Base-by-base conservation (phyloP, 2,113 vertebrate genomes). In the Anthoscopus minutus region DNA sequence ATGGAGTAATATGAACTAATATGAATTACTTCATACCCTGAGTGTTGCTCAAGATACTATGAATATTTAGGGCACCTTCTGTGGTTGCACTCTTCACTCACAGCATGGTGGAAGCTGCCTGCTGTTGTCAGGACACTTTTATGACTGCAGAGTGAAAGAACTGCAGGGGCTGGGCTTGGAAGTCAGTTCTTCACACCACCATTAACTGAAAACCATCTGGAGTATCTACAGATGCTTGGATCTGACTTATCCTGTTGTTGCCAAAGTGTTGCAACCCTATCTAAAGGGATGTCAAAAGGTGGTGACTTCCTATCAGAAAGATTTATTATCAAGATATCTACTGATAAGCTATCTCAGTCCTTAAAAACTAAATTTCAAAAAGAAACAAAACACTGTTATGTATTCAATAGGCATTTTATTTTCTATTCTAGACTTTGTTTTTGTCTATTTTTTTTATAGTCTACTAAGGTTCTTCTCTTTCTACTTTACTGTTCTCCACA, bases 61-160 rank as follows among this genome's bases (percentile, higher is more conserved):
- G 73, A 89, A 58, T 74, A 71, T 77, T 84, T 87, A 79, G 74
- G 38, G 48, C 70, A 96, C 33, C 18, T 89, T 93, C 65, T 89
- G 73, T 71, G 70, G 54, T 42, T 50, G 22, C 20, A 62, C 13
- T 81, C 30, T 53, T 70, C 19, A 6, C 18, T 10, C 51, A 21
- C 77, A 84, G 42, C 15, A 8, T 45, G 51, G 45, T 61, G 60
- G 50, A 31, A 47, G 13, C 64, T 81, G 47, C 54, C 60, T 85
- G 73, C 72, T 89, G 28, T 33, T 77, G 28, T 50, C 45, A 88
- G 51, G 50, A 85, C 25, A 37, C 64, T 94, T 94, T 80, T 64
- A 84, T 79, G 56, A 66, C 60, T 70, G 15, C 28, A 47, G 42
- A 84, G 42, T 54, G 47, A 50, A 84, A 85, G 53, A 82, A 57